A percentile compares a stretch with the other conserved stretches of the same genome.
These are phyloP conservation scores for Probaryconus sp. DNA, from an alignment of 1,140 invertebrate genomes.

Conservation along the genomic window DNA sequence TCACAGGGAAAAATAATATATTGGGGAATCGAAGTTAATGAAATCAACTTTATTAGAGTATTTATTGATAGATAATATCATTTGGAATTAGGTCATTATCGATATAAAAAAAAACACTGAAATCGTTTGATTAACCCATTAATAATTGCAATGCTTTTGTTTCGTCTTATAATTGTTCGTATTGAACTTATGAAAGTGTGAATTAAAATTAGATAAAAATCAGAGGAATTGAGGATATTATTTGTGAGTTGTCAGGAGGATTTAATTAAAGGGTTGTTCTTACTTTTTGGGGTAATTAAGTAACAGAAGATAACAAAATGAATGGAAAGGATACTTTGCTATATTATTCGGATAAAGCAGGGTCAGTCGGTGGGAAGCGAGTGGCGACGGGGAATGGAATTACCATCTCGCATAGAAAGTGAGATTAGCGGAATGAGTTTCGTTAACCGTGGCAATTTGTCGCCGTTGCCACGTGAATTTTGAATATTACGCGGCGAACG, in stretches of 20 bases:
- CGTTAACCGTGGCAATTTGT: slow-evolving; percentile 52
- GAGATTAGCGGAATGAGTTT: slow-evolving; percentile 55
- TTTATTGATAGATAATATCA: no score
- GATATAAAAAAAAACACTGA: no score
- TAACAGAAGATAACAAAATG: slow-evolving; percentile 35
- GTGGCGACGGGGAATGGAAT: slow-evolving; percentile 29
- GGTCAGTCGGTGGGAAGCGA: slow-evolving; percentile 26
- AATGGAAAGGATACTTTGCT: slow-evolving; percentile 27
- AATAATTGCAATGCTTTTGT: no score
- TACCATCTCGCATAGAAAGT: slow-evolving; percentile 26
- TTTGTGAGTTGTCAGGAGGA: slow-evolving; percentile 19
- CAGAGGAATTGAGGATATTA: slow-evolving; percentile 23
- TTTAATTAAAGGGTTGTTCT: slow-evolving; percentile 33
- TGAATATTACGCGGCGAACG: slow-evolving; percentile 17
- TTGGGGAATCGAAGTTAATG: no score
- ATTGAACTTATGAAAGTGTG: no score
- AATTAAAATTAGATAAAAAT: no score
- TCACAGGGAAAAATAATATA: no score
- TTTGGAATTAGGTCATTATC: no score
- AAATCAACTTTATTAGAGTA: no score
- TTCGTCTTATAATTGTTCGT: no score
- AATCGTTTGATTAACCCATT: no score
- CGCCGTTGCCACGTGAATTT: slow-evolving; percentile 26
- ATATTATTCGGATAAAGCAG: slow-evolving; percentile 22
- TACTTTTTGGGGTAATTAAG: slow-evolving; percentile 32